A percentile compares a stretch with the other conserved stretches of the same genome.
phyloP scores from a whole-genome alignment of 1,140 invertebrate species.

The Hormaphis cornu region DNA sequence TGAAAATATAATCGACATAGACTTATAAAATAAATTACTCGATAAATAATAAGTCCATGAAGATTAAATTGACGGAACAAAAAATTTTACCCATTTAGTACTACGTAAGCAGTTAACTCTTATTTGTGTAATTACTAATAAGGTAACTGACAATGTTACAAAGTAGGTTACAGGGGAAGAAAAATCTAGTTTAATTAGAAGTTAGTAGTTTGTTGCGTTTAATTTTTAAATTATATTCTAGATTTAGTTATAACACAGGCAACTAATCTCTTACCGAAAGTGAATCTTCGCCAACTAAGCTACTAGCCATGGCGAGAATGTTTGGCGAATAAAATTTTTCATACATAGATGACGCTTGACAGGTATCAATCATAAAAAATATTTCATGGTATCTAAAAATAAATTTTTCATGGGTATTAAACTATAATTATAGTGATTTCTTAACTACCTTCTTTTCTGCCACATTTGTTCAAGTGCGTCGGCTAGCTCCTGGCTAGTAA shows the following conservation, averaged over 20 bases:
- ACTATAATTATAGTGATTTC: background rate
- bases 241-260: background rate
- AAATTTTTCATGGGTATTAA: background rate
- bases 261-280: slow-evolving; percentile 37
- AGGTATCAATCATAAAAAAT: slow-evolving; percentile 98
- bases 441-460: slow-evolving; percentile 77
- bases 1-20: too few species aligned
- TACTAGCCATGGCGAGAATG: slow-evolving; percentile 92
- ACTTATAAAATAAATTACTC: too few species aligned
- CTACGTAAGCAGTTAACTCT: too few species aligned
- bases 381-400: slow-evolving; percentile 87
- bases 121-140: too few species aligned
- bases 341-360: slow-evolving; percentile 98
- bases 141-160: too few species aligned
- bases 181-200: too few species aligned
- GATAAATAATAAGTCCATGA: too few species aligned
- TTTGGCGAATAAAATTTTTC: slow-evolving; percentile 97
- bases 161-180: too few species aligned
- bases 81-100: too few species aligned
- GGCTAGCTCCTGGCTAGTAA: slow-evolving; percentile 96
- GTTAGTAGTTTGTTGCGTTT: too few species aligned
- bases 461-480: slow-evolving; percentile 99
- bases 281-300: slow-evolving; percentile 89
- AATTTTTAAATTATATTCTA: too few species aligned
- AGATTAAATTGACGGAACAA: too few species aligned